These are phyloP conservation scores for Eulithis testata DNA, from an alignment of 2,888 invertebrate species.

Conservation along the genomic window DNA sequence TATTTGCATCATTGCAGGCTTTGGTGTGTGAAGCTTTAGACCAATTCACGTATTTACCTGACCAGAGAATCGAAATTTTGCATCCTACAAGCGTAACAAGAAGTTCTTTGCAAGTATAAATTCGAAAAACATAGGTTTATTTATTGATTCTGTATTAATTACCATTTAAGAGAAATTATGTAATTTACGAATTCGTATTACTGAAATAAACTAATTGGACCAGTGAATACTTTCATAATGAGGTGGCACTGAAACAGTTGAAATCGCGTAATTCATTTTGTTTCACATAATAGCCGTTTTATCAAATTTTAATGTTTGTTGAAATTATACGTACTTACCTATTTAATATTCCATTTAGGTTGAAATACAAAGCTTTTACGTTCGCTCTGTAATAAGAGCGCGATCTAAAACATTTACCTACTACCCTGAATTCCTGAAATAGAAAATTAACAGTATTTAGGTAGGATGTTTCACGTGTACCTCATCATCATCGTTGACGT, in stretches of 20 bases:
- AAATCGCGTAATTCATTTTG: constrained; percentile 10
- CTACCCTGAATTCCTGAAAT: no score
- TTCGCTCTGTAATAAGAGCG: neutral
- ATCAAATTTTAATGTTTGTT: neutral
- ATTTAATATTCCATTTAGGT: neutral
- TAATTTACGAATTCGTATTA: constrained; percentile 23
- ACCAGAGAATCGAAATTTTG: no score
- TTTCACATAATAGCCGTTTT: neutral
- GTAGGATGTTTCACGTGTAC: no score
- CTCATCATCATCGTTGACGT: no score
- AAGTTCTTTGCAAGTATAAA: no score
- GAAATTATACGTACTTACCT: neutral
- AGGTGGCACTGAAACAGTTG: neutral
- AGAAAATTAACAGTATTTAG: no score
- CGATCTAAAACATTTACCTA: no score
- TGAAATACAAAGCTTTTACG: neutral
- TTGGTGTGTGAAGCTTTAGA: no score
- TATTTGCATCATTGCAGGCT: neutral
- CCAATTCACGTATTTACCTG: no score
- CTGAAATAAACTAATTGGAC: constrained; percentile 14
- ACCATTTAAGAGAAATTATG: constrained; percentile 43
- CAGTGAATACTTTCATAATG: constrained; percentile 1
- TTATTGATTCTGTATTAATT: constrained; percentile 58
- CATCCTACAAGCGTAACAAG: no score
- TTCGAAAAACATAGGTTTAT: neutral